Evolutionary conservation across 30 jellyfish, hydroid and myxozoan genomes (phyloP).

Genomic region (Hydra vulgaris): DNA sequence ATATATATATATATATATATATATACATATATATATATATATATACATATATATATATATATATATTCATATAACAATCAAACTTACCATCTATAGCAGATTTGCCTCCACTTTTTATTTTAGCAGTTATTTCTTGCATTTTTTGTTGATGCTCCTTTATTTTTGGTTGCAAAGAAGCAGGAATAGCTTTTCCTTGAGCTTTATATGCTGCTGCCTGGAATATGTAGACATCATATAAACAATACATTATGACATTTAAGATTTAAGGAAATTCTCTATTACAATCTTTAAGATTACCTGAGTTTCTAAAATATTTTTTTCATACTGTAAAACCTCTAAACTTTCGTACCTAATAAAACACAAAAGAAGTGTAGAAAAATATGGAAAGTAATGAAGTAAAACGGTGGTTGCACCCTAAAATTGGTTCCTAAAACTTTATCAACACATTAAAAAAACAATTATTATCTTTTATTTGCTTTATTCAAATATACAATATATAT

Average conservation of each 20-base stretch:
- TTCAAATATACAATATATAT: too few species aligned
- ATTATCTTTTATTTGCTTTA: too few species aligned
- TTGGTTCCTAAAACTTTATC: too few species aligned
- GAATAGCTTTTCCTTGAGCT: constrained; percentile 63
- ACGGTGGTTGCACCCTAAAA: too few species aligned
- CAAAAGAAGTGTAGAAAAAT: not conserved
- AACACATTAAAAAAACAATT: too few species aligned
- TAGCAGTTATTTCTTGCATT: constrained; percentile 26
- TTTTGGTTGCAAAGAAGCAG: constrained; percentile 34
- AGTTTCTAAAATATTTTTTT: constrained; percentile 40
- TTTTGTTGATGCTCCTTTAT: constrained; percentile 22
- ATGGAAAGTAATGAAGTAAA: not conserved
- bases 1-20: too few species aligned
- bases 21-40: too few species aligned
- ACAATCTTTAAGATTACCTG: constrained; percentile 26
- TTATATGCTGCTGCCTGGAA: constrained; percentile 52
- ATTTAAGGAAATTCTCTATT: too few species aligned
- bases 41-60: too few species aligned
- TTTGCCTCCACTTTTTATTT: constrained; percentile 57
- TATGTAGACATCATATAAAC: not conserved
- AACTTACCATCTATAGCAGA: constrained; percentile 34
- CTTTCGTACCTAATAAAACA: constrained; percentile 39
- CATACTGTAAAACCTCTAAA: constrained; percentile 59
- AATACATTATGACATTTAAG: too few species aligned
- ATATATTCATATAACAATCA: too few species aligned